These are phyloP conservation scores for Delia radicum DNA, from an alignment of 1,140 invertebrate genomes.

Conservation along the genomic window DNA sequence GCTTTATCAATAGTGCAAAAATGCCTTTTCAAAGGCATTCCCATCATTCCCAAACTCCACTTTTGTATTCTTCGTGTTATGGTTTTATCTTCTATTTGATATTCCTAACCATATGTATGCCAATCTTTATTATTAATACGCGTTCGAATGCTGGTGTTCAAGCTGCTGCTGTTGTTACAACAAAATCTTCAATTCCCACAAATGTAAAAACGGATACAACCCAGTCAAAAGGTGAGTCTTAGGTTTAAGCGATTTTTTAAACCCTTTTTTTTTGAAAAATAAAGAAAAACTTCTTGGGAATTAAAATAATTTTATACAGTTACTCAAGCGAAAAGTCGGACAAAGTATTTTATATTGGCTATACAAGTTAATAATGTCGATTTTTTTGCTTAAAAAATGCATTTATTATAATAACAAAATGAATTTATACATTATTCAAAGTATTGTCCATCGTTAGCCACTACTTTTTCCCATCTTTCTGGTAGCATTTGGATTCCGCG, in stretches of 20 bases:
- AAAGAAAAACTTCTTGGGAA: neutral
- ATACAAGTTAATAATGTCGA: too few relatives aligned
- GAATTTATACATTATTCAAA: too few relatives aligned
- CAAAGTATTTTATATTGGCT: too few relatives aligned
- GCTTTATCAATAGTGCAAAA: neutral
- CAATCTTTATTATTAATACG: neutral
- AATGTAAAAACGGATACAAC: conserved; percentile 11
- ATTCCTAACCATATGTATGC: conserved; percentile 3
- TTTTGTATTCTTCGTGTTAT: neutral
- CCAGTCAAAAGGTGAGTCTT: conserved; percentile 18
- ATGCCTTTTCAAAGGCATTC: neutral
- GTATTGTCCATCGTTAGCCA: too few relatives aligned
- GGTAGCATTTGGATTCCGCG: too few relatives aligned
- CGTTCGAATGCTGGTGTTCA: neutral
- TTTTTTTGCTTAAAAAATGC: too few relatives aligned
- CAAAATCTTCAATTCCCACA: neutral
- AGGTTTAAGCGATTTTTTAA: neutral
- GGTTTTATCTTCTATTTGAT: neutral
- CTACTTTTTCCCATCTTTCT: too few relatives aligned
- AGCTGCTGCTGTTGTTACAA: conserved; percentile 4
- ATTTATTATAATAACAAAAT: too few relatives aligned
- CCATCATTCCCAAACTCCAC: too few relatives aligned
- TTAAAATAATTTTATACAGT: too few relatives aligned
- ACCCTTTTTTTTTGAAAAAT: neutral
- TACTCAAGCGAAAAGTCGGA: too few relatives aligned